Evolutionary conservation across 2,888 invertebrate genomes (phyloP), one percentile per base, ranked within the genome.

Genomic region (Spodoptera picta): DNA sequence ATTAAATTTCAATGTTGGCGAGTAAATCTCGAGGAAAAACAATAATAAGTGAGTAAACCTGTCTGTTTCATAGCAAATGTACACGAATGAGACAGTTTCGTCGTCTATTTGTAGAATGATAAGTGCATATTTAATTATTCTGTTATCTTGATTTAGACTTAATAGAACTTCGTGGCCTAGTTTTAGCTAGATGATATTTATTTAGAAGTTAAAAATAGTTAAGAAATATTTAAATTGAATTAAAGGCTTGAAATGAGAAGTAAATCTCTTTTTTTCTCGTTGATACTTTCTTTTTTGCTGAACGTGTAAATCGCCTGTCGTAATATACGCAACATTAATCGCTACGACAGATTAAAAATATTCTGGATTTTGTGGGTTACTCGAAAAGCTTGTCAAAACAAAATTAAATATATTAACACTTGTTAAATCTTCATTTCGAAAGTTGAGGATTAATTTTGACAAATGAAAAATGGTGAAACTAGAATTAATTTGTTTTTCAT

Each of bases 381-480:
- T 73, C 75, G 62, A 77, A 65, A 65, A 50, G 44, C 59, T 70
- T 73, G 80, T 80, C 75, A 79, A 78, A 79, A 81, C 64, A 80
- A 77, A 76, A 69, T 50, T 11, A 50, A 65, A 71, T 73, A 56
- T 69, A 70, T 71, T 51, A 65, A 62, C 60, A 65, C 53, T 47
- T 69, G 63, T 60, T 60, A 19, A 73, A 63, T 71, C 55, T 62
- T 19, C 52, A 27, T 63, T 61, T 53, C 53, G 31, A 44, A 65
- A 61, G 46, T 50, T 36, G 53, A 44, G 45, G 65, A 75, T 75
- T 72, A 72, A 0, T 58, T 74, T 74, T 60, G 76, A 71, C 52
- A 71, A 68, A 71, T 71, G 47, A 64, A 51, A 23, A 71, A 67
- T 60, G 31, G 47, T 50, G 41, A 43, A 50, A 60, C 51, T 51